These are phyloP conservation scores for Solea senegalensis DNA, from an alignment of 2,113 vertebrate genomes.

Conservation along the genomic window DNA sequence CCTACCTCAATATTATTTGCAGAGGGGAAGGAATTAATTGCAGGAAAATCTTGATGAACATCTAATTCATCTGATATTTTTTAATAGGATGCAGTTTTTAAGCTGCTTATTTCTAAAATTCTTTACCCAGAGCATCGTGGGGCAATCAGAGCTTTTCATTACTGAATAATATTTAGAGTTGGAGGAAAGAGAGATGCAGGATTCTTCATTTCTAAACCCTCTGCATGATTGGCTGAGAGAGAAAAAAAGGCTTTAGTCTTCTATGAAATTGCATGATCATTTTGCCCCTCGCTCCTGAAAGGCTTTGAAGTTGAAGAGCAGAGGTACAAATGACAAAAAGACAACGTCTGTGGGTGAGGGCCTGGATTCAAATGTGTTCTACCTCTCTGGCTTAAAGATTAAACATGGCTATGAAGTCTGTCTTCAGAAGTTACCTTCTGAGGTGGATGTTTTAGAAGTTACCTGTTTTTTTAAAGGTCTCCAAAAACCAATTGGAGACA, in stretches of 20 bases:
- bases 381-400: slow-evolving; percentile 30
- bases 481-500: slow-evolving; percentile 38
- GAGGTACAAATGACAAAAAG: slow-evolving; percentile 63
- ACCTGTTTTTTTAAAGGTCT: slow-evolving; percentile 35
- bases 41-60: slow-evolving; percentile 66
- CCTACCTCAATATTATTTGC: slow-evolving; percentile 39
- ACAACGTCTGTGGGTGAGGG: slow-evolving; percentile 20
- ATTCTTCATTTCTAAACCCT: slow-evolving; percentile 53
- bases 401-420: slow-evolving; percentile 53
- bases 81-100: slow-evolving; percentile 70
- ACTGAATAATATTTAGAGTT: slow-evolving; percentile 68
- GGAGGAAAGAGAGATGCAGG: slow-evolving; percentile 33
- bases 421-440: slow-evolving; percentile 38
- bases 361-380: slow-evolving; percentile 39
- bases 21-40: slow-evolving; percentile 63
- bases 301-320: slow-evolving; percentile 73
- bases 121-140: slow-evolving; percentile 30
- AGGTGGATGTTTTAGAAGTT: slow-evolving; percentile 1
- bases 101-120: slow-evolving; percentile 52
- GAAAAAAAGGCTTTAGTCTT: slow-evolving; percentile 60
- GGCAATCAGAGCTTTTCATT: slow-evolving; percentile 75
- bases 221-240: slow-evolving; percentile 62
- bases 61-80: slow-evolving; percentile 75
- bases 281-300: slow-evolving; percentile 40
- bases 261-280: slow-evolving; percentile 72